Base-by-base conservation (phyloP, 2,888 invertebrate species). In the Thumatha senex region DNA sequence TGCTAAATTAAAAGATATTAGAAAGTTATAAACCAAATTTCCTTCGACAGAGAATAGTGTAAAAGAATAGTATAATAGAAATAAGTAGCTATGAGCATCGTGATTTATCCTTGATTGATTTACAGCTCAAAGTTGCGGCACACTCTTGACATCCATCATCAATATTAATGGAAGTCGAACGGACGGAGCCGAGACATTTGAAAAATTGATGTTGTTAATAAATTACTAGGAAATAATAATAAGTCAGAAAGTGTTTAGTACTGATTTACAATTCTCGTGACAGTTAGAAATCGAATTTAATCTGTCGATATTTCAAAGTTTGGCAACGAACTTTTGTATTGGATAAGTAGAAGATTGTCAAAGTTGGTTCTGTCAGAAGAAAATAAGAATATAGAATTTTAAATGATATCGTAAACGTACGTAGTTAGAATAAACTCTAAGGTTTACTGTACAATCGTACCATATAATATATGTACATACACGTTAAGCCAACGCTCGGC, bases 81-180 rank as follows among this genome's bases (percentile, higher is more conserved):
- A 54, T 61, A 56, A 67, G 54, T 53, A 51, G 58, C 51, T 42
- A 53, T 50, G 36, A 41, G 40, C 35, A 30, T 41, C 57, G 44
- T 70, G 63, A 74, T 58, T 65, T 66, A 66, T 61, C 57, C 65
- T 57, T 74, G 77, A 79, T 80, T 80, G 76, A 80, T 79, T 77
- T 78, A 72, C 68, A 70, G 67, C 72, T 67, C 58, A 71, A 74
- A 75, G 68, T 74, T 64, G 64, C 53, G 68, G 59, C 67, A 72
- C 67, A 72, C 72, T 24, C 18, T 78, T 76, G 76, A 77, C 77
- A 79, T 78, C 77, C 70, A 76, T 80, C 76, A 72, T 61, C 65
- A 50, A 76, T 72, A 80, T 79, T 79, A 77, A 80, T 79, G 74
- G 70, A 66, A 72, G 63, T 61, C 64, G 62, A 69, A 61, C 62